Evolutionary conservation across 2,888 invertebrate species (phyloP).

Genomic region (Zhengitettix transpicula): DNA sequence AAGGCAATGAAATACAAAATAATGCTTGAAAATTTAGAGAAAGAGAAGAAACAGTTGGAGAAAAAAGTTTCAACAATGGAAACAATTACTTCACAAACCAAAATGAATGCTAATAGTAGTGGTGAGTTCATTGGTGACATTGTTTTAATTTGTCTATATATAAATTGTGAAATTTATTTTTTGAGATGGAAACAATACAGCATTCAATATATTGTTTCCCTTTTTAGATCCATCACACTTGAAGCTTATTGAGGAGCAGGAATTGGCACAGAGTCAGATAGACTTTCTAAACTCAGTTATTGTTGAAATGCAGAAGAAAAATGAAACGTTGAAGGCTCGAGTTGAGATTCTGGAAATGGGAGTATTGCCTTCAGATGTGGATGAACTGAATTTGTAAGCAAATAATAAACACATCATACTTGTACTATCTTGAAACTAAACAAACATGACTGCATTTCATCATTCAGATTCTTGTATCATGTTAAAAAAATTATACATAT

Average conservation of each 20-base stretch:
- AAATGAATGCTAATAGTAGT: slow-evolving; percentile 14
- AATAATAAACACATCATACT: too few relatives aligned
- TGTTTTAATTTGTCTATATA: neutral
- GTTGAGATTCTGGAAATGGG: slow-evolving; percentile 64
- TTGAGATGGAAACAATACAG: neutral
- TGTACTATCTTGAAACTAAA: too few relatives aligned
- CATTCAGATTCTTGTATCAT: too few relatives aligned
- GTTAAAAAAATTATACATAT: too few relatives aligned
- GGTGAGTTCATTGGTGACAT: slow-evolving; percentile 5
- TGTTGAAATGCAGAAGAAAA: slow-evolving; percentile 87
- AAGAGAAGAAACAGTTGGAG: slow-evolving; percentile 16
- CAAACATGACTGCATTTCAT: too few relatives aligned
- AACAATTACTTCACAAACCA: slow-evolving; percentile 13
- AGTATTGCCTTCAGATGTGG: slow-evolving; percentile 29
- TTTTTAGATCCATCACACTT: slow-evolving; percentile 14
- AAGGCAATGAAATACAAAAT: slow-evolving; percentile 10
- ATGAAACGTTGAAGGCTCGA: slow-evolving; percentile 62
- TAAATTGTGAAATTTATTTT: neutral
- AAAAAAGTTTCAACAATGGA: slow-evolving; percentile 16
- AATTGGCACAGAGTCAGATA: slow-evolving; percentile 53
- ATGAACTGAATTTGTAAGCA: slow-evolving; percentile 30
- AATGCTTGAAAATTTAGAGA: slow-evolving; percentile 12
- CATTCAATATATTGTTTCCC: neutral
- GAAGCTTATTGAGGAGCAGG: slow-evolving; percentile 40
- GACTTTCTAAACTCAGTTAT: slow-evolving; percentile 93